Evolutionary conservation across 2,888 invertebrate genomes (phyloP).

Genomic region (Euplagia quadripunctaria): DNA sequence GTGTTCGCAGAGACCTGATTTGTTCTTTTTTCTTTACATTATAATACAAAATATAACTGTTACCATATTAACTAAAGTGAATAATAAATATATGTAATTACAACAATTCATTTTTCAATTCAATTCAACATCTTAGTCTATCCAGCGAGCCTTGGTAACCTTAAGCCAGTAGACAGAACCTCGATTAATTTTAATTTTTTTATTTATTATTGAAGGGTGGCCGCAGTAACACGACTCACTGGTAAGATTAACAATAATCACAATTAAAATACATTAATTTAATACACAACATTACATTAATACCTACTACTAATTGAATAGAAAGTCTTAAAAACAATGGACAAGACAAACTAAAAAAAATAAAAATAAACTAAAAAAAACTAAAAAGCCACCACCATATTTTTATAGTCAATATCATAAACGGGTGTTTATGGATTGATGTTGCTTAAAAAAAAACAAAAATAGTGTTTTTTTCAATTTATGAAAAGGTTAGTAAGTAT

Average conservation of each 20-base stretch:
- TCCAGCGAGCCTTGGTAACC: too few relatives aligned
- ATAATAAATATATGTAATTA: too few relatives aligned
- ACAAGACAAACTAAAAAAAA: not conserved
- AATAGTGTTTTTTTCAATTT: not conserved
- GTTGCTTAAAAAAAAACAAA: not conserved
- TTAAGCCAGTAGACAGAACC: too few relatives aligned
- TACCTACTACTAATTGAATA: not conserved
- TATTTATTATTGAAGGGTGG: too few relatives aligned
- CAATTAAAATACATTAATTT: not conserved
- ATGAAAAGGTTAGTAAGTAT: too few relatives aligned
- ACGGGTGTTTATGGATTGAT: conserved; percentile 4
- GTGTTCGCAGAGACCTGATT: too few relatives aligned
- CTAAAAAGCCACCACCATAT: conserved; percentile 34
- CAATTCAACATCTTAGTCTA: too few relatives aligned
- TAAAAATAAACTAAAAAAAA: conserved; percentile 10
- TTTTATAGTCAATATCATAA: not conserved
- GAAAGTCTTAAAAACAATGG: not conserved
- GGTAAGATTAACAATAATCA: not conserved
- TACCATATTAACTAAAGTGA: too few relatives aligned
- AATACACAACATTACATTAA: not conserved
- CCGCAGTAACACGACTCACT: not conserved
- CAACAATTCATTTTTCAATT: too few relatives aligned
- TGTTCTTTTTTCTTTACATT: too few relatives aligned
- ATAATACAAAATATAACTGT: too few relatives aligned
- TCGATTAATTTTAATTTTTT: too few relatives aligned